These are phyloP conservation scores for Tiliacea citrago DNA, from an alignment of 2,888 invertebrate species.

Conservation along the genomic window DNA sequence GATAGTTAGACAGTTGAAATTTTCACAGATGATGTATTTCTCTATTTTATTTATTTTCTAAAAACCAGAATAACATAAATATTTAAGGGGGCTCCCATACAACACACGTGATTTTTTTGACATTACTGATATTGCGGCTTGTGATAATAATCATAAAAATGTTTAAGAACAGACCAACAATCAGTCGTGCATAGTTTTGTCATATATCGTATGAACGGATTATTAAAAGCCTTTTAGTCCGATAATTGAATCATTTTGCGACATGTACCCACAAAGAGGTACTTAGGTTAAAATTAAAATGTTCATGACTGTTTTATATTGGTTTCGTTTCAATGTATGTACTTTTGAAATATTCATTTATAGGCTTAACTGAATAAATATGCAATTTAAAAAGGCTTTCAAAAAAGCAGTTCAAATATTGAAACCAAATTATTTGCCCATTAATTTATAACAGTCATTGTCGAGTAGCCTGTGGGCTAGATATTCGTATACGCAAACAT, in stretches of 20 bases:
- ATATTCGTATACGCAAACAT: too few species aligned
- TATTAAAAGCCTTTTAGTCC: slow-evolving; percentile 24
- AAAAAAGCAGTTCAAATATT: slow-evolving; percentile 12
- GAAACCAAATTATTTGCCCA: neutral
- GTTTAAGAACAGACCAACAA: slow-evolving; percentile 4
- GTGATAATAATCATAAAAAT: neutral
- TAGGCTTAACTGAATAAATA: neutral
- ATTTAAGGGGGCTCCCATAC: too few species aligned
- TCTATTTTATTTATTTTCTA: too few species aligned
- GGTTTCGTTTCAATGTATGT: slow-evolving; percentile 17
- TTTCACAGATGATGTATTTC: too few species aligned
- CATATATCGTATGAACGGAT: slow-evolving; percentile 20
- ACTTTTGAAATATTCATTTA: neutral
- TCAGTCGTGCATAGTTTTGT: neutral
- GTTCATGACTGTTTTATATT: neutral
- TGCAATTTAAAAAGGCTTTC: slow-evolving; percentile 4
- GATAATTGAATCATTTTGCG: slow-evolving; percentile 42
- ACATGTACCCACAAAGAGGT: neutral
- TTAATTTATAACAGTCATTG: neutral
- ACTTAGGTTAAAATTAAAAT: slow-evolving; percentile 5
- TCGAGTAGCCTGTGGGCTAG: too few species aligned
- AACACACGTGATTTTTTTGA: too few species aligned
- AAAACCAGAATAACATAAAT: too few species aligned
- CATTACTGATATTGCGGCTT: neutral
- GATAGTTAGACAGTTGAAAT: too few species aligned